Percentiles rank a stretch among this genome's conserved stretches.
Conservation (phyloP, 2,113 vertebrate genomes). For the Cheilinus undulatus region DNA sequence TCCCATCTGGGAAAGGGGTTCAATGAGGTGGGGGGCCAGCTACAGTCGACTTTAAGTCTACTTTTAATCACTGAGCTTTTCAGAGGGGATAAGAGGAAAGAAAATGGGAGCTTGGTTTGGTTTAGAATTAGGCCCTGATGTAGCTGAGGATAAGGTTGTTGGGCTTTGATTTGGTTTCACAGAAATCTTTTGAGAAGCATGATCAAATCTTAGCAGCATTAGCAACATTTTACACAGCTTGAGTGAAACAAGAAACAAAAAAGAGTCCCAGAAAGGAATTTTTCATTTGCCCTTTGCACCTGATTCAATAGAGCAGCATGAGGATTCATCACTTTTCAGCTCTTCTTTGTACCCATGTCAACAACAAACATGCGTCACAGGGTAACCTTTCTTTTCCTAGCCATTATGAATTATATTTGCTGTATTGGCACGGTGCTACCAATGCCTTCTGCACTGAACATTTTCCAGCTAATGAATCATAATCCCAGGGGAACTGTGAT, state of each 20-base stretch:
- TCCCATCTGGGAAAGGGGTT: conserved; percentile 40
- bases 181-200: conserved; percentile 44
- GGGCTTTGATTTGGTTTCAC: conserved; percentile 56
- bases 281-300: conserved; percentile 8
- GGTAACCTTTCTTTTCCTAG: conserved; percentile 25
- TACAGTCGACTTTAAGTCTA: conserved; percentile 66
- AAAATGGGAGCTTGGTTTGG: conserved; percentile 64
- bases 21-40: conserved; percentile 9
- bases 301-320: neutral
- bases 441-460: conserved; percentile 27
- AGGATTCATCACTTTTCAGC: conserved; percentile 21
- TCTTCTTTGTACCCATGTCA: conserved; percentile 31
- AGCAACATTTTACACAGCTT: neutral
- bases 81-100: conserved; percentile 61
- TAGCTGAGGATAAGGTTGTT: conserved; percentile 66
- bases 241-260: neutral
- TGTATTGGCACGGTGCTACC: conserved; percentile 39
- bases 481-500: conserved; percentile 47
- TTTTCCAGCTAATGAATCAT: conserved; percentile 61
- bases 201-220: conserved; percentile 30
- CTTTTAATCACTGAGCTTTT: conserved; percentile 78
- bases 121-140: conserved; percentile 66
- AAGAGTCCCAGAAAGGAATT: neutral
- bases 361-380: conserved; percentile 15
- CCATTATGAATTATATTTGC: conserved; percentile 32